Evolutionary conservation across 2,888 invertebrate species (phyloP), one percentile per base, ranked within the genome.

Genomic region (Aelia acuminata): DNA sequence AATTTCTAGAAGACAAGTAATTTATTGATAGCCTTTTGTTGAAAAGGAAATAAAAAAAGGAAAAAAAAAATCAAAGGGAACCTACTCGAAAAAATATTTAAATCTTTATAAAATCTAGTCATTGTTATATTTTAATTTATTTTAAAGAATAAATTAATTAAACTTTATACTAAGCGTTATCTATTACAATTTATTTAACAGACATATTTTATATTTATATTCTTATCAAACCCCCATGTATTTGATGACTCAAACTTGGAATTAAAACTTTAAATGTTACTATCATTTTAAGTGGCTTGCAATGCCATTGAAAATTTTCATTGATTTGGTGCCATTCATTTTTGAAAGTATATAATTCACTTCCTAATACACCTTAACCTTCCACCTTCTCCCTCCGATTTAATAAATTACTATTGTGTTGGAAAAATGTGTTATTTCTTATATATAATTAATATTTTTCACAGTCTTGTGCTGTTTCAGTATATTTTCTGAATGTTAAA

Each of bases 71-170:
- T 15, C 13, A 22, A 48, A 26, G 3, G n/a, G 57, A 53, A 50
- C 50, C 39, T 85, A 35, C 31, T n/a, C 43, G 20, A 87, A n/a
- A 63, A 87, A 43, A 87, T 43, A 63, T 57, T 47, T 87, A 63
- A 63, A 70, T 87, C 10, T 63, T 47, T 87, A 87, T 63, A 63
- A 70, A 87, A 70, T 87, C 87, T 87, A 87, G 87, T 87, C 87
- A 87, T 87, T 87, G 87, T 85, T 85, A 53, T 87, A 43, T 80
- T 80, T 80, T 80, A 80, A 80, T 80, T 80, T 80, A 80, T 43
- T 80, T 80, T 39, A 80, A 39, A 75, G 22, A 43, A 43, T 39
- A 70, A 57, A 75, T 75, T 3, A 39, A 80, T 80, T 43, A 43
- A 80, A 80, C 43, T 43, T 43, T 75, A 80, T 47, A 43, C 18